A percentile compares a stretch with the other conserved stretches of the same genome.
phyloP scores from a whole-genome alignment of 2,113 vertebrate genomes.

The Neolamprologus fasciatus region DNA sequence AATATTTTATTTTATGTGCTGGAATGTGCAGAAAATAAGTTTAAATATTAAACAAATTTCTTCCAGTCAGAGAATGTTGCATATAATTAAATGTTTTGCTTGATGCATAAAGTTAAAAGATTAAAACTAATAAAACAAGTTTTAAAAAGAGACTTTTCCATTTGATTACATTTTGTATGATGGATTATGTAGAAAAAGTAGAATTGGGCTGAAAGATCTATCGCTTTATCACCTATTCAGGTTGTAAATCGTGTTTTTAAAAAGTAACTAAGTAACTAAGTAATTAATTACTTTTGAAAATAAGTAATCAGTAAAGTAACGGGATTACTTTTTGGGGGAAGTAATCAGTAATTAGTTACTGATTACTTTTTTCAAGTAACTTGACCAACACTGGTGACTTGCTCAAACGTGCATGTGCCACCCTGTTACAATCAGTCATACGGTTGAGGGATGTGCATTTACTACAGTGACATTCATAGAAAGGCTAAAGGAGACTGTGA shows the following conservation, averaged over 20 bases:
- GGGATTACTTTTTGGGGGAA: not conserved
- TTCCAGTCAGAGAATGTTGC: not conserved
- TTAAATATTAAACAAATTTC: too few relatives aligned
- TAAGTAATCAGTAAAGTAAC: not conserved
- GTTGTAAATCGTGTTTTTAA: not conserved
- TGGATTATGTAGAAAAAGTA: not conserved
- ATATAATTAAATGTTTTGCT: not conserved
- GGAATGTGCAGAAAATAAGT: too few relatives aligned
- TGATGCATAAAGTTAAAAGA: not conserved
- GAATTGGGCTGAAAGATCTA: not conserved
- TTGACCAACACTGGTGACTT: not conserved
- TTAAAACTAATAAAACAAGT: not conserved
- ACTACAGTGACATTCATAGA: not conserved
- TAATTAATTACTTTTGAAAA: not conserved
- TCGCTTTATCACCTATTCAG: accelerated
- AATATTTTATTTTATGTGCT: too few relatives aligned
- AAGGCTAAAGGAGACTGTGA: not conserved
- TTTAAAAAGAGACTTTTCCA: accelerated
- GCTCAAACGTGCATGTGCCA: not conserved
- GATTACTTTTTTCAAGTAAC: not conserved
- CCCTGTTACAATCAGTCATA: not conserved
- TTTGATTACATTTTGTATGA: not conserved
- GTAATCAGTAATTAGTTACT: not conserved
- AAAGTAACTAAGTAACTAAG: accelerated
- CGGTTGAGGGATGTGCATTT: not conserved